Evolutionary conservation across 2,888 invertebrate species (phyloP).

Genomic region (Odontocolon sp.): DNA sequence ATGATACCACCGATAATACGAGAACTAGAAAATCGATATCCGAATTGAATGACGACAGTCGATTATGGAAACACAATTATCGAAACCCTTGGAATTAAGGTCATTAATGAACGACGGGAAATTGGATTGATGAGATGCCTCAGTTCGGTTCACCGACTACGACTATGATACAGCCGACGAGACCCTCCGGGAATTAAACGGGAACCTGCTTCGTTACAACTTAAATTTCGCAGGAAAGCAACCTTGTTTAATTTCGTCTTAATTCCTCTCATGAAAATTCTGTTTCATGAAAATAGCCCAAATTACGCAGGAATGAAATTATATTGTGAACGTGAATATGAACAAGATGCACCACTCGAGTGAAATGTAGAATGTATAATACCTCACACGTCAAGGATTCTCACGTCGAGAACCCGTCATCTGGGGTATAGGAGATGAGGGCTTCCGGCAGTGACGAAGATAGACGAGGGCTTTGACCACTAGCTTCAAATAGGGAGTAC

Average conservation of each 20-base stretch:
- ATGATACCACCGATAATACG: too few species aligned
- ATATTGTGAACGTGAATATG: too few species aligned
- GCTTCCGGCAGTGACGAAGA: slow-evolving; percentile 41
- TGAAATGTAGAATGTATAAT: background rate
- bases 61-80: background rate
- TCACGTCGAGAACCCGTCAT: slow-evolving; percentile 19
- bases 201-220: slow-evolving; percentile 28
- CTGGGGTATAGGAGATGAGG: slow-evolving; percentile 9
- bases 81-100: slow-evolving; percentile 13
- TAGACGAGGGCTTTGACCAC: slow-evolving; percentile 10
- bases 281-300: too few species aligned
- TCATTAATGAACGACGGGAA: slow-evolving; percentile 22
- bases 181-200: slow-evolving; percentile 55
- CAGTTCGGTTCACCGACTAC: slow-evolving; percentile 8
- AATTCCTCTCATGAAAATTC: too few species aligned
- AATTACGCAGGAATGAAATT: too few species aligned
- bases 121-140: slow-evolving; percentile 25
- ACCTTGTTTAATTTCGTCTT: too few species aligned
- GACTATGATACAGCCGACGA: background rate
- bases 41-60: background rate
- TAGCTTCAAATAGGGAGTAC: background rate
- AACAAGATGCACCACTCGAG: background rate
- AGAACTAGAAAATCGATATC: background rate
- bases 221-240: too few species aligned
- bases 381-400: background rate